Evolutionary conservation across 2,113 vertebrate species (phyloP), one percentile per base, ranked within the genome.

Genomic region (Eclectus roratus): DNA sequence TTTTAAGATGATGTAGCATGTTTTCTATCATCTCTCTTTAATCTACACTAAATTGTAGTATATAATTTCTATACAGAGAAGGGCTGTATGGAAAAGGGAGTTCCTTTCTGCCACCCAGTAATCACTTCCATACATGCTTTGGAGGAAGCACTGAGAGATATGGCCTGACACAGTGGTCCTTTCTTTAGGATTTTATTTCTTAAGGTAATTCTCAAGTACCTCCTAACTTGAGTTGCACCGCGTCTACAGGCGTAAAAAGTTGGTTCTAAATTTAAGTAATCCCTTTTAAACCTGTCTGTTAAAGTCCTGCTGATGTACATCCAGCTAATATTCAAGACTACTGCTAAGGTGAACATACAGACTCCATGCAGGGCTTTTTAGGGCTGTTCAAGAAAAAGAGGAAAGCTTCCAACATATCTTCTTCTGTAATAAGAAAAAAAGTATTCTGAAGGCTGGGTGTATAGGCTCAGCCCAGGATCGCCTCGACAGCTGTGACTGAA

Each of bases 401-500:
- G 14, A 64, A 58, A 49, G 39, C 33, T 58, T 73, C 28, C 37
- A 73, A 15, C 6, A 4, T 10, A 41, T 10, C 17, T 73, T 27
- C 37, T 41, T 61, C 31, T 18, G 1, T 61, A 64, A 64, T 1
- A 24, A 29, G 43, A 33, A 31, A 37, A 35, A 47, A 56, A 6
- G 17, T 25, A 39, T 56, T 17, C 52, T 39, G 71, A 61, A 50
- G 31, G 9, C 14, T 55, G 35, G 2, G 14, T 68, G 24, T n/a
- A 5, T 6, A 50, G 37, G 12, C 56, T 29, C 0, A 0, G 24
- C 15, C 72, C 28, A 17, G 23, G 37, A 33, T 41, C 13, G 17
- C 79, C 37, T 70, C 0, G 0, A 8, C 19, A 43, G 5, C 55
- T 21, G 8, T 41, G 29, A 55, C 0, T 43, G 31, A 19, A 10